Percentiles rank a stretch among this genome's conserved stretches.
These are phyloP conservation scores for Drosophila vallismaia DNA, from an alignment of 2,888 invertebrate species.

Conservation along the genomic window DNA sequence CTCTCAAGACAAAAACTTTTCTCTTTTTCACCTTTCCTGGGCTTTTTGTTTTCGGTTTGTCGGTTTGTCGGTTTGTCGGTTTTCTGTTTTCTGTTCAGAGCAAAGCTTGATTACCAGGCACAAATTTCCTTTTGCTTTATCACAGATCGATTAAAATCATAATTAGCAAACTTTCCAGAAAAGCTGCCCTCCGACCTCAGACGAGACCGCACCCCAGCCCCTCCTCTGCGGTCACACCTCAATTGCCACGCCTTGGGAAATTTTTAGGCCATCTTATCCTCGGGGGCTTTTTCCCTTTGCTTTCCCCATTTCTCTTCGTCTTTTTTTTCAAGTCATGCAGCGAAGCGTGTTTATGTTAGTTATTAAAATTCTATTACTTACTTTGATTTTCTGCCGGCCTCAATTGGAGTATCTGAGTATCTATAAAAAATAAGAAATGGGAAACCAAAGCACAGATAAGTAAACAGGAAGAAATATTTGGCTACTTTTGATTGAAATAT, in stretches of 20 bases:
- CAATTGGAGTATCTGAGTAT: neutral
- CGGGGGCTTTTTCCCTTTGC: conserved; percentile 1
- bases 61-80: conserved; percentile 20
- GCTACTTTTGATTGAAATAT: too few relatives aligned
- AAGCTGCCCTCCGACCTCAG: neutral
- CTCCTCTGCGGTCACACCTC: conserved; percentile 32
- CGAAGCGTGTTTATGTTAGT: conserved; percentile 57
- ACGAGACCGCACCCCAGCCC: neutral
- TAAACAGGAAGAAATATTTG: conserved; percentile 20
- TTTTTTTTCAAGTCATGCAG: conserved; percentile 51
- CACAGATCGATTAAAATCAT: conserved; percentile 71
- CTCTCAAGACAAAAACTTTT: conserved; percentile 2
- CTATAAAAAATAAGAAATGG: conserved; percentile 7
- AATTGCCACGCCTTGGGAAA: conserved; percentile 23
- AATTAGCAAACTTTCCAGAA: conserved; percentile 72
- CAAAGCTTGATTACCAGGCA: conserved; percentile 58
- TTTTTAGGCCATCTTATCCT: conserved; percentile 5
- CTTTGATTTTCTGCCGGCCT: conserved; percentile 33
- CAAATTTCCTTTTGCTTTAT: conserved; percentile 17
- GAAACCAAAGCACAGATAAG: conserved; percentile 20
- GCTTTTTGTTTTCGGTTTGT: conserved; percentile 35
- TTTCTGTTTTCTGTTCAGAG: too few relatives aligned
- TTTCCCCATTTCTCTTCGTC: neutral
- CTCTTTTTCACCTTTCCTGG: conserved; percentile 21
- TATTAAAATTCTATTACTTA: conserved; percentile 70